These are phyloP conservation scores for Streblospio benedicti DNA, from an alignment of 1,140 invertebrate species.

Conservation along the genomic window DNA sequence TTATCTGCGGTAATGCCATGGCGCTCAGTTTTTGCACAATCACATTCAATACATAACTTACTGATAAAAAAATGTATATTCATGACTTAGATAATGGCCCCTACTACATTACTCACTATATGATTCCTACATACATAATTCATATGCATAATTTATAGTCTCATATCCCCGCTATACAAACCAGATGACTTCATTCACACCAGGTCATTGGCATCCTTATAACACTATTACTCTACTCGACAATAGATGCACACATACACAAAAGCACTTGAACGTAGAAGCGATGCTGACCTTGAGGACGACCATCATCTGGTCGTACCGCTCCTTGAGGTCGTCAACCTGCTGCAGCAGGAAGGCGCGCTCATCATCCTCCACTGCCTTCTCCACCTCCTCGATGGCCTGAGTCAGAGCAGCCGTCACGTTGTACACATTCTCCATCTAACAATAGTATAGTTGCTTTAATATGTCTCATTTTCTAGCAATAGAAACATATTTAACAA, in stretches of 20 bases:
- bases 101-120: no score
- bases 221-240: background rate
- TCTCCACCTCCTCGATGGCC: constrained; percentile 29
- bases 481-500: background rate
- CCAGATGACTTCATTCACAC: background rate
- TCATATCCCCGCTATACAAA: background rate
- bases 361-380: constrained; percentile 20
- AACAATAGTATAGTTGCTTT: constrained; percentile 2
- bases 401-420: constrained; percentile 28
- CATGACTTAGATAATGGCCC: no score
- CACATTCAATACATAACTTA: background rate
- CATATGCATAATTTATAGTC: background rate
- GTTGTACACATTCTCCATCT: constrained; percentile 31
- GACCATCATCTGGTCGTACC: constrained; percentile 30
- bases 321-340: constrained; percentile 28
- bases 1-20: background rate
- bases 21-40: background rate
- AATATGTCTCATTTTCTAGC: background rate
- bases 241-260: background rate
- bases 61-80: constrained; percentile 1
- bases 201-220: background rate
- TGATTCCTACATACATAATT: background rate
- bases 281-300: constrained; percentile 29
- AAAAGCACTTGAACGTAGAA: background rate
- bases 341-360: constrained; percentile 22